Conservation (phyloP, 2,113 vertebrate genomes). For the Nannospalax galili region DNA sequence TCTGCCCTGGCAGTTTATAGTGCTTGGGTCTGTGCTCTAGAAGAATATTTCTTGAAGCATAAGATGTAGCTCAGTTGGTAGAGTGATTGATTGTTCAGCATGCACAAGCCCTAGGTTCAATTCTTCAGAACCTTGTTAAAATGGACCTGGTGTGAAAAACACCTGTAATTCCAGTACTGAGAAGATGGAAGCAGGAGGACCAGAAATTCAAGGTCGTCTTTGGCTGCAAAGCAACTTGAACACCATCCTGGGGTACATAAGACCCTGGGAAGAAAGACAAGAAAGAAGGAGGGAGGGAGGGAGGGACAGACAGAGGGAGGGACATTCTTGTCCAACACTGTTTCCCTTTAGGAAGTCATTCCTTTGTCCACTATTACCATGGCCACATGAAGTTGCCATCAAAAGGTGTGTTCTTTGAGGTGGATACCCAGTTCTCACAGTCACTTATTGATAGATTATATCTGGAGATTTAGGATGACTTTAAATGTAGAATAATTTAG, state of each 20-base stretch:
- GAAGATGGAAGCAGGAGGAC: not conserved
- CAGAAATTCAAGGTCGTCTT: not conserved
- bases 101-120: not conserved
- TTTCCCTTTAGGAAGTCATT: not conserved
- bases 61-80: not conserved
- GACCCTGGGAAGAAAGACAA: not conserved
- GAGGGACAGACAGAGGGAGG: too few species aligned
- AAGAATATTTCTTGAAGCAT: not conserved
- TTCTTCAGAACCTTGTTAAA: not conserved
- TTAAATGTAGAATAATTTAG: not conserved
- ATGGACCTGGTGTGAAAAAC: not conserved
- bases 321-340: not conserved
- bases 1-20: not conserved
- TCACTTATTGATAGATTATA: not conserved
- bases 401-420: not conserved
- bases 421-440: not conserved
- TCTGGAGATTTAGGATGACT: not conserved
- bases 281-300: too few species aligned
- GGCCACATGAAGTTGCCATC: not conserved
- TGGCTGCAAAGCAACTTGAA: not conserved
- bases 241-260: not conserved
- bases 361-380: not conserved
- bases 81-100: too few species aligned
- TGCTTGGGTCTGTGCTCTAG: not conserved
- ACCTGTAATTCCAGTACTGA: not conserved